phyloP scores from a whole-genome alignment of 1,140 invertebrate species.

The Nebria ingens region DNA sequence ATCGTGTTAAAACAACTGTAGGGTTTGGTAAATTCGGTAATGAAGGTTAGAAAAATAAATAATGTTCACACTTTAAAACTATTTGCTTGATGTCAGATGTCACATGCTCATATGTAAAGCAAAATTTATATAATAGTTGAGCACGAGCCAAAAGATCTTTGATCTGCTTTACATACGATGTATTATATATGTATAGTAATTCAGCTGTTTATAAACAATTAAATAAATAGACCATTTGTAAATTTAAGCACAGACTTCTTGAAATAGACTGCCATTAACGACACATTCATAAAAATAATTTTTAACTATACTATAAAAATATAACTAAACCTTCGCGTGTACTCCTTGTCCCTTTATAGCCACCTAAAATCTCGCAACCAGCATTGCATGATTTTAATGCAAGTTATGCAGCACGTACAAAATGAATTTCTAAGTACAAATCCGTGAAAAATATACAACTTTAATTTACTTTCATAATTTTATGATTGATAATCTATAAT shows the following conservation, averaged over 20 bases:
- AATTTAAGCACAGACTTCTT: not conserved
- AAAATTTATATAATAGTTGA: not conserved
- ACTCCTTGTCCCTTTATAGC: too few species aligned
- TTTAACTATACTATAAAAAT: not conserved
- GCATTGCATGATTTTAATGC: too few species aligned
- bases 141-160: not conserved
- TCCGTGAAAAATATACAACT: too few species aligned
- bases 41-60: not conserved
- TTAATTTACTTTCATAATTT: too few species aligned
- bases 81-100: not conserved
- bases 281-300: not conserved
- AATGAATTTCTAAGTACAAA: too few species aligned
- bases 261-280: not conserved
- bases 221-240: not conserved
- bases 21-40: not conserved
- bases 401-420: too few species aligned
- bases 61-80: not conserved
- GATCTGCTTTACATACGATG: not conserved
- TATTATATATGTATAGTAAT: not conserved
- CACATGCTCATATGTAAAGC: not conserved
- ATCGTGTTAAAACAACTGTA: not conserved
- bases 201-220: not conserved
- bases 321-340: too few species aligned
- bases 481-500: too few species aligned
- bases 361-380: too few species aligned